These are phyloP conservation scores for Monodelphis domestica DNA, from an alignment of 2,797 vertebrate species.

Conservation along the genomic window DNA sequence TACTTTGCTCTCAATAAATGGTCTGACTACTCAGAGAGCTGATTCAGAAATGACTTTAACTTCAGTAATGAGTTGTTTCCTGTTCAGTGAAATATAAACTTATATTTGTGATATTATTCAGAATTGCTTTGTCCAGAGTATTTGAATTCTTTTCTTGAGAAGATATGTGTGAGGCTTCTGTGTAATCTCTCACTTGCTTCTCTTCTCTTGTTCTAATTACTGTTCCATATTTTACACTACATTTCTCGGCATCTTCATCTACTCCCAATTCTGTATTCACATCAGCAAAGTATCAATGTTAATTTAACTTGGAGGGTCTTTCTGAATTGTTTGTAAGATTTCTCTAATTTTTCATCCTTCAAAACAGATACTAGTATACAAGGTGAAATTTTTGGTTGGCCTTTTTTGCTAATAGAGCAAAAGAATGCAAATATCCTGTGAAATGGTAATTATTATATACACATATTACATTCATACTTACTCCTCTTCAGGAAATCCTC, in stretches of 20 bases:
- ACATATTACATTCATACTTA: too few species aligned
- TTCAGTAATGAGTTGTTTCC: not conserved
- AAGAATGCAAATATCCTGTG: not conserved
- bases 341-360: not conserved
- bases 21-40: not conserved
- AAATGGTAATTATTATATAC: too few species aligned
- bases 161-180: not conserved
- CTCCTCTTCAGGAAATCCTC: too few species aligned
- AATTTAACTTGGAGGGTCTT: not conserved
- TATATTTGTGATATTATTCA: not conserved
- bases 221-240: not conserved
- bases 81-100: not conserved
- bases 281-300: not conserved
- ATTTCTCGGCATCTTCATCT: not conserved
- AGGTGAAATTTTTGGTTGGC: not conserved
- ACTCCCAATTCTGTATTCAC: not conserved
- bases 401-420: not conserved
- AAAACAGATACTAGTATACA: not conserved
- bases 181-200: not conserved
- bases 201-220: not conserved
- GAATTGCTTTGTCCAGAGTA: not conserved
- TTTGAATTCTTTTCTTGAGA: not conserved
- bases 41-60: not conserved
- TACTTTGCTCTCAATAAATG: not conserved
- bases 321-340: not conserved